Conservation (phyloP, 92 coral and sea anemone genomes). For the Pocillopora meandrina region DNA sequence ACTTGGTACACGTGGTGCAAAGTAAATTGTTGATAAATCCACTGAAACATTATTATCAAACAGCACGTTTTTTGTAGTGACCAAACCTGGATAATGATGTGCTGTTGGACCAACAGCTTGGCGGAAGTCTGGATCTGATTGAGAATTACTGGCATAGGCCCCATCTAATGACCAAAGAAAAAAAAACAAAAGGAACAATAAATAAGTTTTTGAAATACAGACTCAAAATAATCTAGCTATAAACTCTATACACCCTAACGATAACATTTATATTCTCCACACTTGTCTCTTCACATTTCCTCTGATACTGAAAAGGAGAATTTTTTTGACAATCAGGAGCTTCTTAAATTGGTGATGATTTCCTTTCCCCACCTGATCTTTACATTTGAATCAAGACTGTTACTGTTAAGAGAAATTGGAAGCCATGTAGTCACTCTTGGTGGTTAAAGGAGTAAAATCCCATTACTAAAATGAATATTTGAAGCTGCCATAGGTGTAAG, state of each 20-base stretch:
- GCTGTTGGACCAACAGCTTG: slow-evolving; percentile 88
- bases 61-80: background rate
- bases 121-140: slow-evolving; percentile 79
- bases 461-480: no score
- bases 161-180: slow-evolving; percentile 33
- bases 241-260: background rate
- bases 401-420: no score
- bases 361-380: no score
- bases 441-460: no score
- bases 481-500: no score
- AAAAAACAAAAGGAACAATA: background rate
- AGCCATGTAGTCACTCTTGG: no score
- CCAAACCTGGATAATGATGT: slow-evolving; percentile 82
- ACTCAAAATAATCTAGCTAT: background rate
- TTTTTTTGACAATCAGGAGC: no score
- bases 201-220: background rate
- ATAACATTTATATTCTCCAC: background rate
- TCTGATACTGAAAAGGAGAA: no score
- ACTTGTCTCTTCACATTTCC: background rate
- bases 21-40: no score
- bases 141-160: slow-evolving; percentile 57
- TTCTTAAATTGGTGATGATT: no score
- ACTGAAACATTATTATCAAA: background rate
- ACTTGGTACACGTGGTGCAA: no score
- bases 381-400: no score